These are phyloP conservation scores for Coleophora deauratella DNA, from an alignment of 2,888 invertebrate genomes.

Conservation along the genomic window DNA sequence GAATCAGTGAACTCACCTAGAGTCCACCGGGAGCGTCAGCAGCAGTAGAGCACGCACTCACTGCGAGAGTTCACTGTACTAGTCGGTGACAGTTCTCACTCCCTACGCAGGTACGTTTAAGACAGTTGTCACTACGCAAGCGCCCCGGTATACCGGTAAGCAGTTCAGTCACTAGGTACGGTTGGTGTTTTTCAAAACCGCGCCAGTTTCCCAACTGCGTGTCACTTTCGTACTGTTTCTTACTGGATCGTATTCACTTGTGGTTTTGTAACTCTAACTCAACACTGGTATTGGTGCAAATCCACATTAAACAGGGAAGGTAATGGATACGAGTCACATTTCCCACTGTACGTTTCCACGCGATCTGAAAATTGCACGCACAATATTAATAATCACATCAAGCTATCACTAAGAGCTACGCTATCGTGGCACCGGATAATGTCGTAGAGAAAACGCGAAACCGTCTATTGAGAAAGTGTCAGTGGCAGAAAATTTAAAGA, in stretches of 20 bases:
- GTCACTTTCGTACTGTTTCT: constrained; percentile 62
- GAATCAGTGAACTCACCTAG: no score
- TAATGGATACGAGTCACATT: constrained; percentile 58
- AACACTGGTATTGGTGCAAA: constrained; percentile 32
- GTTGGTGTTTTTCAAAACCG: constrained; percentile 46
- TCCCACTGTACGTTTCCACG: constrained; percentile 46
- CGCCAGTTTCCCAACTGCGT: constrained; percentile 56
- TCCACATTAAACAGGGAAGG: constrained; percentile 61
- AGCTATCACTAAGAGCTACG: no score
- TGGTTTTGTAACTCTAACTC: constrained; percentile 60
- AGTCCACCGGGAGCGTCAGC: no score
- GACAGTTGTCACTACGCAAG: no score
- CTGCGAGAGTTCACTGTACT: no score
- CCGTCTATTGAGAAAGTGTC: constrained; percentile 16
- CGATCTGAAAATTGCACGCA: constrained; percentile 55
- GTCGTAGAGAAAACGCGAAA: constrained; percentile 16
- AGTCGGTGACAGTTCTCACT: no score
- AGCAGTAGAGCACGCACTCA: no score
- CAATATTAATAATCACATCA: constrained; percentile 30
- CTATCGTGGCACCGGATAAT: no score
- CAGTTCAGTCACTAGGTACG: no score
- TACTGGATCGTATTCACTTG: constrained; percentile 63
- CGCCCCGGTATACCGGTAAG: no score
- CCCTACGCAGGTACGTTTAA: no score
- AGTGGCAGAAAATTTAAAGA: constrained; percentile 29